Conservation (phyloP, 2,797 vertebrate genomes). For the Perdix hodgsoniae region DNA sequence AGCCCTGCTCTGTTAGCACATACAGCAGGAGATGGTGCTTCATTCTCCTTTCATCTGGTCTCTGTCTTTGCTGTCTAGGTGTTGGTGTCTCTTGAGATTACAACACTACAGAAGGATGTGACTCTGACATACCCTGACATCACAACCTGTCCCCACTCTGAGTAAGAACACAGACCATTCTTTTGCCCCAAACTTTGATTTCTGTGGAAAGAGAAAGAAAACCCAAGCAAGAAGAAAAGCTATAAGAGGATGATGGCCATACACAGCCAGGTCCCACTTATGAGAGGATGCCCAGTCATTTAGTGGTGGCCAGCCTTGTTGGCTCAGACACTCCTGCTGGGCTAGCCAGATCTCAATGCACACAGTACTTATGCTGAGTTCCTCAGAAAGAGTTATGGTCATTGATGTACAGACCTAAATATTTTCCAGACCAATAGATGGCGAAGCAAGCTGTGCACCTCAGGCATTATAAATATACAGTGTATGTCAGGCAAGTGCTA, state of each 20-base stretch:
- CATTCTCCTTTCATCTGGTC: not conserved
- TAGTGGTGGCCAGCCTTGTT: not conserved
- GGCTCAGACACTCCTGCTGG: not conserved
- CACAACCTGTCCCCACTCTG: not conserved
- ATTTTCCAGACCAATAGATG: not conserved
- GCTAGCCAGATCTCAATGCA: not conserved
- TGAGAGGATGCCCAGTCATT: accelerated
- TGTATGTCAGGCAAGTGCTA: accelerated
- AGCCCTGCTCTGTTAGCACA: not conserved
- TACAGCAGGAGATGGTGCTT: not conserved
- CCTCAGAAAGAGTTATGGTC: not conserved
- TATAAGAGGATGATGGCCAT: accelerated
- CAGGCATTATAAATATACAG: accelerated
- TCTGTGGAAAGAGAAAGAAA: not conserved
- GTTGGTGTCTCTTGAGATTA: not conserved
- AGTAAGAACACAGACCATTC: not conserved
- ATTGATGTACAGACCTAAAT: not conserved
- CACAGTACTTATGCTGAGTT: not conserved
- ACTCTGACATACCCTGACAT: not conserved
- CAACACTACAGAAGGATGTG: not conserved
- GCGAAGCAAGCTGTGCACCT: not conserved
- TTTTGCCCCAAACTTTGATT: accelerated
- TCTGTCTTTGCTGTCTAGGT: not conserved
- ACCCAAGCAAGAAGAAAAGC: not conserved
- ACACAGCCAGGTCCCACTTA: not conserved